Evolutionary conservation across 2,113 vertebrate species (phyloP).

Genomic region (Nycticryphes semicollaris): DNA sequence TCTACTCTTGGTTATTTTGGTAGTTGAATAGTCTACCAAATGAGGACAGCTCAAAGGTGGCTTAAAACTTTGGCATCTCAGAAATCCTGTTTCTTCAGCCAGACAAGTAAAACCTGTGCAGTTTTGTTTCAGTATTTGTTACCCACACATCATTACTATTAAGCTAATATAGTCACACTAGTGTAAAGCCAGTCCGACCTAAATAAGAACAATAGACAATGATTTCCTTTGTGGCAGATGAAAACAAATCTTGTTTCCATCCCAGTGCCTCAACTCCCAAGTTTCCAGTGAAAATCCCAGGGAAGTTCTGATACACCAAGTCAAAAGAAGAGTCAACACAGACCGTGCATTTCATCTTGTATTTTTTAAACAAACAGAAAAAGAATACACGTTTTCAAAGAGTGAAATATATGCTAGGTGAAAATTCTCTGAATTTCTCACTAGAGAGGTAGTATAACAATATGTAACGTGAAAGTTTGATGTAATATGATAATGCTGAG

Average conservation of each 20-base stretch:
- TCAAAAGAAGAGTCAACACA: background rate
- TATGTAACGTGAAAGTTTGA: background rate
- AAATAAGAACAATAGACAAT: background rate
- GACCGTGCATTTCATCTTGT: background rate
- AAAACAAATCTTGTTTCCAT: background rate
- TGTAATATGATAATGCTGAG: background rate
- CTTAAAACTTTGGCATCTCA: background rate
- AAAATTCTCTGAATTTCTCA: background rate
- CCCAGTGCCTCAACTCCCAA: background rate
- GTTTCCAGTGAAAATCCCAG: background rate
- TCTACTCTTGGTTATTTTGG: background rate
- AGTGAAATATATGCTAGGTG: background rate
- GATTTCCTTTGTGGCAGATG: background rate
- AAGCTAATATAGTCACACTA: background rate
- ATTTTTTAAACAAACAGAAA: background rate
- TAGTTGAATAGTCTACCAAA: background rate
- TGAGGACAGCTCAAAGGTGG: background rate
- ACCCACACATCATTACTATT: background rate
- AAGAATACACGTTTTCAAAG: background rate
- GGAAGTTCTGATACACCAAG: background rate
- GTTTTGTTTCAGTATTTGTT: background rate
- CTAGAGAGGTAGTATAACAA: background rate
- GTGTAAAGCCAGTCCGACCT: background rate
- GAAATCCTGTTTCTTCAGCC: background rate
- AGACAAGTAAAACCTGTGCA: background rate